phyloP scores from a whole-genome alignment of 2,888 invertebrate genomes.

The Brachynemurus nebulosus region DNA sequence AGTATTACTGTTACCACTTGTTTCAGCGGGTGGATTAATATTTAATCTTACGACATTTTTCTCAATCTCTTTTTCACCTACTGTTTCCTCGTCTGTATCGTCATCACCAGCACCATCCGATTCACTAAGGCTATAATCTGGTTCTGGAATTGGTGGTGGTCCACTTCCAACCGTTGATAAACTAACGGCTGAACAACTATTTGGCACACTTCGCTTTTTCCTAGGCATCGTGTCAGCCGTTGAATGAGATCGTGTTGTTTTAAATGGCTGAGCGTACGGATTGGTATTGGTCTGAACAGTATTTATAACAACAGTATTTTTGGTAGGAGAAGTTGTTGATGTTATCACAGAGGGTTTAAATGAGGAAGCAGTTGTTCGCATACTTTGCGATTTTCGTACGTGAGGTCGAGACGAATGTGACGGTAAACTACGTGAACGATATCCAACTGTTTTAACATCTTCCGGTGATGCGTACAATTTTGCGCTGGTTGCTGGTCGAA shows the following conservation, averaged over 20 bases:
- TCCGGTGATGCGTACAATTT: conserved; percentile 82
- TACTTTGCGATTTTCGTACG: conserved; percentile 46
- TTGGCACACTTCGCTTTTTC: conserved; percentile 6
- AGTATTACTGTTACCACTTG: conserved; percentile 62
- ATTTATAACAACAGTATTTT: conserved; percentile 26
- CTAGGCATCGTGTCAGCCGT: neutral
- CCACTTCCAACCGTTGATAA: conserved; percentile 14
- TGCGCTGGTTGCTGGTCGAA: conserved; percentile 74
- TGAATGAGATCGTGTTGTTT: conserved; percentile 29
- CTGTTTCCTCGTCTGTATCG: conserved; percentile 32
- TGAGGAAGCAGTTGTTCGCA: conserved; percentile 35
- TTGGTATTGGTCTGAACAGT: conserved; percentile 29
- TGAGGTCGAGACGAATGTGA: conserved; percentile 41
- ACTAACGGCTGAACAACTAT: conserved; percentile 8
- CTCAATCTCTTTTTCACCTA: conserved; percentile 38
- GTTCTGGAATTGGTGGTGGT: conserved; percentile 78
- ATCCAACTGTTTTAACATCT: conserved; percentile 61
- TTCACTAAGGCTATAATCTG: conserved; percentile 81
- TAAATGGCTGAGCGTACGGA: conserved; percentile 45
- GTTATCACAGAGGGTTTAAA: conserved; percentile 32
- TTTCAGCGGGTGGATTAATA: conserved; percentile 36
- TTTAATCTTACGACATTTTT: conserved; percentile 32
- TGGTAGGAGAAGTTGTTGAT: conserved; percentile 35
- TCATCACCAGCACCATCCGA: conserved; percentile 57
- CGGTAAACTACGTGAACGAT: conserved; percentile 39